A percentile compares a stretch with the other conserved stretches of the same genome.
phyloP scores from a whole-genome alignment of 2,888 invertebrate genomes.

The Brassicogethes aeneus region DNA sequence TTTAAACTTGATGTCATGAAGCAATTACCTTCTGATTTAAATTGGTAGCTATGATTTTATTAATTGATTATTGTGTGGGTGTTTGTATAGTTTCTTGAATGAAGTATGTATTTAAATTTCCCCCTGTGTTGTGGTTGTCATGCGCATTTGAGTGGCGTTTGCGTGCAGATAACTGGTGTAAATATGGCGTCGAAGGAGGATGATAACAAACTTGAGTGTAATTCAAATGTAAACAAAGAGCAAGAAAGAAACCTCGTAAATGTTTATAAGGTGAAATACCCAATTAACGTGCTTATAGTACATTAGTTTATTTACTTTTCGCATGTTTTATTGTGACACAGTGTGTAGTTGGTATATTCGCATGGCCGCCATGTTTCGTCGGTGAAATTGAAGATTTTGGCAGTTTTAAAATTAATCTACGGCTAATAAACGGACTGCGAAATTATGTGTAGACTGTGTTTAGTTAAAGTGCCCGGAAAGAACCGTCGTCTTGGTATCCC shows the following conservation, averaged over 20 bases:
- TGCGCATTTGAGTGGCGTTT: slow-evolving; percentile 20
- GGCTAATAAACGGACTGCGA: slow-evolving; percentile 5
- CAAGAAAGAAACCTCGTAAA: slow-evolving; percentile 36
- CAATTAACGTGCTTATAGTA: slow-evolving; percentile 34
- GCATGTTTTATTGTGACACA: slow-evolving; percentile 36
- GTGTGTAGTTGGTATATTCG: slow-evolving; percentile 36
- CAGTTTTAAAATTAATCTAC: slow-evolving; percentile 13
- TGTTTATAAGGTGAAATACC: slow-evolving; percentile 39
- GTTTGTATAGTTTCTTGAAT: background rate
- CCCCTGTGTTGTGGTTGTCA: slow-evolving; percentile 3
- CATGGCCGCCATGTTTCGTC: slow-evolving; percentile 39
- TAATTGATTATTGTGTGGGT: background rate
- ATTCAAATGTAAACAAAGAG: slow-evolving; percentile 35
- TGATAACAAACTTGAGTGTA: slow-evolving; percentile 37
- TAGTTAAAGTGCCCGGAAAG: slow-evolving; percentile 25
- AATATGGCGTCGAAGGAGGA: slow-evolving; percentile 40
- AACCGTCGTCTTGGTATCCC: slow-evolving; percentile 25
- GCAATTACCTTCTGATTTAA: no score
- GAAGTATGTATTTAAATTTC: background rate
- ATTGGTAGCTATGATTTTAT: no score
- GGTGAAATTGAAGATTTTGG: slow-evolving; percentile 29
- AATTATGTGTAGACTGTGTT: slow-evolving; percentile 28
- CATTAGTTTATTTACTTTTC: slow-evolving; percentile 34
- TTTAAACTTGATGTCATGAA: no score
- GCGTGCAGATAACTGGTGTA: slow-evolving; percentile 32